Conservation (phyloP, 1,140 invertebrate genomes). For the Adelges cooleyi region DNA sequence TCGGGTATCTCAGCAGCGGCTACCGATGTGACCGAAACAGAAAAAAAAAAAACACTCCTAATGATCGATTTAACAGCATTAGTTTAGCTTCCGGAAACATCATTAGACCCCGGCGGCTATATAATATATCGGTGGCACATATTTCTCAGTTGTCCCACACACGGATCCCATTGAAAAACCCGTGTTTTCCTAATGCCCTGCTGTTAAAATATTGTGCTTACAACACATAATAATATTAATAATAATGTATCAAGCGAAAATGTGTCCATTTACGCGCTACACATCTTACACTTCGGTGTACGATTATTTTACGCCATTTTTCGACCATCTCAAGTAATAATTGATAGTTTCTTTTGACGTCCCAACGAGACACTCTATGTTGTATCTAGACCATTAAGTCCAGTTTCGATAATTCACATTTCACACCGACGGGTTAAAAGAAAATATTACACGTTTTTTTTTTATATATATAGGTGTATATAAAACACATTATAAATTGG, state of each 20-base stretch:
- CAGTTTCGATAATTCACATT: neutral
- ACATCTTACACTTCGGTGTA: no score
- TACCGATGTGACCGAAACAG: neutral
- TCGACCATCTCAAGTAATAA: neutral
- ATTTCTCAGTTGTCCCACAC: no score
- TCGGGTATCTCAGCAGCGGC: slow-evolving; percentile 16
- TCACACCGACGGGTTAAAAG: no score
- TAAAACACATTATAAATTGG: no score
- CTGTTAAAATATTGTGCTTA: neutral
- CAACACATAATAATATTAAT: neutral
- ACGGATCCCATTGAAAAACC: neutral
- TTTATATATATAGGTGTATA: no score
- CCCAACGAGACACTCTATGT: no score
- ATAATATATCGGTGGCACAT: neutral
- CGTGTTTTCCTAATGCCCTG: slow-evolving; percentile 7
- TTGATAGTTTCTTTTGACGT: slow-evolving; percentile 4
- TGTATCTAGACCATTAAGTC: neutral
- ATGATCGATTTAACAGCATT: slow-evolving; percentile 3
- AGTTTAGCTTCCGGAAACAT: slow-evolving; percentile 20
- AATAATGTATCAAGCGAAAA: no score
- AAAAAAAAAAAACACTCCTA: neutral
- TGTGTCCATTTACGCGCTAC: no score
- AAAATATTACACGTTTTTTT: no score
- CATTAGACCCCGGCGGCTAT: neutral
- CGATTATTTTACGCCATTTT: neutral